Conservation (phyloP, 2,888 invertebrate genomes). For the Melieria omissa region DNA sequence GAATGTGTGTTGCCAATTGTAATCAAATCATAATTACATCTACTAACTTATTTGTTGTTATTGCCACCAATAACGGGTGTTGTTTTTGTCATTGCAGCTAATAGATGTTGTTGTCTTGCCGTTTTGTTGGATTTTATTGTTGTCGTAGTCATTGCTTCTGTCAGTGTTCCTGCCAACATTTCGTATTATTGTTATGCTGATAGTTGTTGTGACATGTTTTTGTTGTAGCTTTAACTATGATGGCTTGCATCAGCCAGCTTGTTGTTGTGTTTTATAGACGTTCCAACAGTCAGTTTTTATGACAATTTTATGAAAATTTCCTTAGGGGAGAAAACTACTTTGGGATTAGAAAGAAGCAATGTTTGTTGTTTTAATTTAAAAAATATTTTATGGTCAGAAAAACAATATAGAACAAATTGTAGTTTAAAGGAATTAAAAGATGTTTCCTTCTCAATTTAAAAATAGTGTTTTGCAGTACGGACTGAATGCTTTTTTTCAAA, state of each 20-base stretch:
- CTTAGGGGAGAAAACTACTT: not conserved
- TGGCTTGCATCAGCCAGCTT: not conserved
- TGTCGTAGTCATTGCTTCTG: not conserved
- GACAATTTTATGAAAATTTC: not conserved
- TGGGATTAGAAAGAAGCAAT: no score
- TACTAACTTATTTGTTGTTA: constrained; percentile 14
- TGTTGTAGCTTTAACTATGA: not conserved
- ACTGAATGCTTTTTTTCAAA: no score
- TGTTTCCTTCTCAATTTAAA: no score
- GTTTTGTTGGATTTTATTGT: not conserved
- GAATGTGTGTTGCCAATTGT: constrained; percentile 5
- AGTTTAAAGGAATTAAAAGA: no score
- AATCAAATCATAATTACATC: constrained; percentile 25
- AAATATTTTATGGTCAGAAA: no score
- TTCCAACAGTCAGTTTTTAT: not conserved
- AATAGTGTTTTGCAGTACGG: no score
- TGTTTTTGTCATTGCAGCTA: not conserved
- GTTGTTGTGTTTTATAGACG: not conserved
- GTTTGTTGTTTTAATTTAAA: no score
- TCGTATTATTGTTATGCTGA: not conserved
- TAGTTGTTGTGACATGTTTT: not conserved
- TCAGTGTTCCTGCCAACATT: not conserved
- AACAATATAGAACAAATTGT: no score
- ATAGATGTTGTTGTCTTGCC: no score
- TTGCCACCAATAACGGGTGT: not conserved